Evolutionary conservation across 2,113 vertebrate genomes (phyloP).

Genomic region (Oostethus manadensis): DNA sequence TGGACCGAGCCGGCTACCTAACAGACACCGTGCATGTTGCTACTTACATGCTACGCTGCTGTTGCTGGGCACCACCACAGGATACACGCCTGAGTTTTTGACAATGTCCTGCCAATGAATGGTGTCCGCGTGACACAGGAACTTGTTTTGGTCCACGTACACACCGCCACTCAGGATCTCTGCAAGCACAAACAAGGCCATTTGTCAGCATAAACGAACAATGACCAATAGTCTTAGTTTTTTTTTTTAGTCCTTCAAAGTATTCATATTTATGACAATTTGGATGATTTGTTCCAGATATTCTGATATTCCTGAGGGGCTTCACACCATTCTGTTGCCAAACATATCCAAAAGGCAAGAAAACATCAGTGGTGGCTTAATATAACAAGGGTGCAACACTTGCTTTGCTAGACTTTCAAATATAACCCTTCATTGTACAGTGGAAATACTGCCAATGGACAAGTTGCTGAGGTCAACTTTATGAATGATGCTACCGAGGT

Average conservation of each 20-base stretch:
- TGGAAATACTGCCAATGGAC: neutral
- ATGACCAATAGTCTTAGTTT: too few species aligned
- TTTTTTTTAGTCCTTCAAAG: too few species aligned
- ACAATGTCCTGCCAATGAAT: conserved; percentile 98
- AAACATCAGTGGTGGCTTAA: too few species aligned
- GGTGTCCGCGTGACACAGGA: conserved; percentile 93
- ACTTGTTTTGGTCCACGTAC: conserved; percentile 95
- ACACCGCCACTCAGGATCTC: conserved; percentile 95
- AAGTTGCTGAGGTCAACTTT: neutral
- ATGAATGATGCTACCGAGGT: neutral
- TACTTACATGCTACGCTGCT: conserved; percentile 91
- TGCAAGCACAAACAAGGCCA: conserved; percentile 53
- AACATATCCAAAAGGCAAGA: too few species aligned
- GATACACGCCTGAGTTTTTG: conserved; percentile 79
- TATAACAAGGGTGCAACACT: too few species aligned
- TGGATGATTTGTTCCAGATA: too few species aligned
- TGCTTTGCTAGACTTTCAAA: too few species aligned
- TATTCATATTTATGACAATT: too few species aligned
- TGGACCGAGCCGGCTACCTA: too few species aligned
- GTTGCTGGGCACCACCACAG: conserved; percentile 87
- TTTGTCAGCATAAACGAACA: neutral
- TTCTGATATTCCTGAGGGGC: too few species aligned
- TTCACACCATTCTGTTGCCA: too few species aligned
- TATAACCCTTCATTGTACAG: too few species aligned
- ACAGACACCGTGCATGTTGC: neutral